Conservation (phyloP, 2,113 vertebrate species). For the Podilymbus podiceps region DNA sequence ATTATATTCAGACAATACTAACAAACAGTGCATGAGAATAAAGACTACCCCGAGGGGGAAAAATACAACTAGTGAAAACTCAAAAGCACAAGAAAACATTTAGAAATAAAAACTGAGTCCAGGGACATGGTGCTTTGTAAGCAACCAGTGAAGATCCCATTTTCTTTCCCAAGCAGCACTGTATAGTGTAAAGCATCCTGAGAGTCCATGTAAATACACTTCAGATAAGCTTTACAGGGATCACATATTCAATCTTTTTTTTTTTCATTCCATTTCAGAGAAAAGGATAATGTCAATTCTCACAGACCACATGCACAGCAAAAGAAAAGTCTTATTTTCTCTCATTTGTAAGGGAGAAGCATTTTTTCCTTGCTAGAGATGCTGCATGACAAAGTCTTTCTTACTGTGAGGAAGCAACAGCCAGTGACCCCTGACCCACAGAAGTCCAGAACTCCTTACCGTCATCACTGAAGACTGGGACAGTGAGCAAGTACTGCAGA, state of each 20-base stretch:
- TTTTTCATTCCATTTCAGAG: not conserved
- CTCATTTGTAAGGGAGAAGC: not conserved
- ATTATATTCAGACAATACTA: not conserved
- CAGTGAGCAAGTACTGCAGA: conserved; percentile 88
- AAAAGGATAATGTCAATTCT: not conserved
- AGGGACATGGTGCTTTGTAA: not conserved
- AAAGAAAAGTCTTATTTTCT: not conserved
- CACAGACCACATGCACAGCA: not conserved
- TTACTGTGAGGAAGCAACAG: not conserved
- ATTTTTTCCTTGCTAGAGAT: not conserved
- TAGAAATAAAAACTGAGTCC: not conserved
- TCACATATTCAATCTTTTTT: not conserved
- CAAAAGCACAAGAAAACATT: not conserved
- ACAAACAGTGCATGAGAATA: not conserved
- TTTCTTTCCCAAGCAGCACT: not conserved
- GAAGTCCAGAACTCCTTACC: conserved; percentile 72
- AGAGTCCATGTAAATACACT: not conserved
- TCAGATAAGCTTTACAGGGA: not conserved
- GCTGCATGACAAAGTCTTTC: not conserved
- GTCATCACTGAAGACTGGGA: conserved; percentile 89
- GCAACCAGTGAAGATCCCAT: not conserved
- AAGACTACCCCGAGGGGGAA: not conserved
- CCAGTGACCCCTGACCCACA: not conserved
- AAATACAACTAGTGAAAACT: not conserved
- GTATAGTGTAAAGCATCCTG: not conserved